Conservation (phyloP, 23 tunicate genomes). For the Oikopleura albicans region DNA sequence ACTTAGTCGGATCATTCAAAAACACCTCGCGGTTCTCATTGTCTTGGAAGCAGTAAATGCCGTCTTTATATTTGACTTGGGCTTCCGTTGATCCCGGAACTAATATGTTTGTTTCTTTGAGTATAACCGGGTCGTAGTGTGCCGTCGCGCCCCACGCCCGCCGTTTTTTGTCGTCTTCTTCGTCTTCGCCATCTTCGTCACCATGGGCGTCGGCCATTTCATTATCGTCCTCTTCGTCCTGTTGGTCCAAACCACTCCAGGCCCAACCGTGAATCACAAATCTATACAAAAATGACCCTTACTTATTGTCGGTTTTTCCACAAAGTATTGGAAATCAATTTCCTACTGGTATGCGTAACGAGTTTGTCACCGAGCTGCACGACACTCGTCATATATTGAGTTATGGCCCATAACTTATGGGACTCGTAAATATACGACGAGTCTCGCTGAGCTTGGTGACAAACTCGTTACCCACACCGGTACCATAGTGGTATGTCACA, state of each 20-base stretch:
- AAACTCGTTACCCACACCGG: no score
- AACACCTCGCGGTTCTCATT: conserved; percentile 43
- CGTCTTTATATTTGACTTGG: conserved; percentile 71
- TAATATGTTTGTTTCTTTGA: conserved; percentile 49
- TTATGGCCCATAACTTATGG: no score
- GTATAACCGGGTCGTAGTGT: conserved; percentile 65
- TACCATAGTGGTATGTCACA: no score
- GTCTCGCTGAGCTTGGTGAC: no score
- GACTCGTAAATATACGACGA: no score
- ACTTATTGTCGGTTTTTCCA: no score
- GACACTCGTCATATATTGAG: no score
- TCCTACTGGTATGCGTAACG: no score
- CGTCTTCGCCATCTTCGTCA: conserved; percentile 70
- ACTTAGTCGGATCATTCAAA: background rate
- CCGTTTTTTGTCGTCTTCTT: conserved; percentile 34
- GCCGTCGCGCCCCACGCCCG: conserved; percentile 48
- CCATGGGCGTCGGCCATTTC: conserved; percentile 26
- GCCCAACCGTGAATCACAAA: background rate
- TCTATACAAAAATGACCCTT: no score
- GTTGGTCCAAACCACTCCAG: conserved; percentile 61
- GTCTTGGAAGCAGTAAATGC: conserved; percentile 47
- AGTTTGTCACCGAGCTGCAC: no score
- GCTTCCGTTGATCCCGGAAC: conserved; percentile 81
- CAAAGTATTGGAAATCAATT: no score
- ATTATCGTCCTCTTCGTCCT: conserved; percentile 67